These are phyloP conservation scores for Cosmopolites sordidus DNA, from an alignment of 2,888 invertebrate species.

Conservation along the genomic window DNA sequence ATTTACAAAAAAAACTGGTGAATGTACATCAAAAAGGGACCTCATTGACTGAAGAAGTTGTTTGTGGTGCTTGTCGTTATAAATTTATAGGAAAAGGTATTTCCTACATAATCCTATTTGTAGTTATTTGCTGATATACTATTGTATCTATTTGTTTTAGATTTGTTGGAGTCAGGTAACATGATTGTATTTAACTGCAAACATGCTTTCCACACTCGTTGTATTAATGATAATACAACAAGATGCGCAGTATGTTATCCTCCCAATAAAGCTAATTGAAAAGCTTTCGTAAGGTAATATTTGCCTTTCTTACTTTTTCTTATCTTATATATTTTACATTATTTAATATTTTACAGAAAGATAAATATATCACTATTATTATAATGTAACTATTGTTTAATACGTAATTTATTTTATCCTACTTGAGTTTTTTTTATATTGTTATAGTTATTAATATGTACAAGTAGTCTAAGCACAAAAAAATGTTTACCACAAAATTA, in stretches of 20 bases:
- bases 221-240: slow-evolving; percentile 57
- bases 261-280: slow-evolving; percentile 27
- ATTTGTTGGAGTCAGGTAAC: slow-evolving; percentile 64
- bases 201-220: slow-evolving; percentile 84
- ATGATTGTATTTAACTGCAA: slow-evolving; percentile 82
- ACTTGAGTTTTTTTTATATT: too few species aligned
- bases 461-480: too few species aligned
- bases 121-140: neutral
- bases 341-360: too few species aligned
- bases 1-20: slow-evolving; percentile 77
- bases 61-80: slow-evolving; percentile 76
- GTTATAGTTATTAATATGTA: too few species aligned
- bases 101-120: slow-evolving; percentile 22
- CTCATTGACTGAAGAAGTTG: slow-evolving; percentile 66
- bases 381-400: too few species aligned
- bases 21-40: slow-evolving; percentile 74
- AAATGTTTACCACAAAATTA: too few species aligned
- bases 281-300: slow-evolving; percentile 6
- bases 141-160: slow-evolving; percentile 42
- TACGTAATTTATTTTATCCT: too few species aligned
- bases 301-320: too few species aligned
- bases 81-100: slow-evolving; percentile 67
- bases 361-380: too few species aligned
- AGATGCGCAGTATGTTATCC: slow-evolving; percentile 46
- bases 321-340: too few species aligned